A percentile compares a stretch with the other conserved stretches of the same genome.
These are phyloP conservation scores for Arion vulgaris DNA, from an alignment of 1,140 invertebrate species.

Conservation along the genomic window DNA sequence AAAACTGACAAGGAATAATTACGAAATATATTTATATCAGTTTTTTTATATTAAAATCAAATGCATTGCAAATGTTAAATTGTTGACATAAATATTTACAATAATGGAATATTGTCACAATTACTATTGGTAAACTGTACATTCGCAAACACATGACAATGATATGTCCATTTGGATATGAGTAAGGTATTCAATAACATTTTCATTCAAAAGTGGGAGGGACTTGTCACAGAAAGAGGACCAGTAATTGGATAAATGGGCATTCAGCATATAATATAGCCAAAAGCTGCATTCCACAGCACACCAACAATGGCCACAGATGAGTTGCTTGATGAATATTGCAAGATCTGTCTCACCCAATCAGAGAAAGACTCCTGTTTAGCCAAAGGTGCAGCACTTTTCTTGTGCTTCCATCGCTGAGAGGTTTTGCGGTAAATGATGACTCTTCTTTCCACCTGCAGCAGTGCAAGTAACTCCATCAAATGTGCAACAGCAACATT, in stretches of 20 bases:
- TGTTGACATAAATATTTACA: not conserved
- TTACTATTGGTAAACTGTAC: not conserved
- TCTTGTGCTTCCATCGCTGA: slow-evolving; percentile 41
- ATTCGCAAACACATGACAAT: not conserved
- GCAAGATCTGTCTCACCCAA: slow-evolving; percentile 51
- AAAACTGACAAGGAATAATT: too few species aligned
- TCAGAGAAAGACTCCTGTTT: slow-evolving; percentile 71
- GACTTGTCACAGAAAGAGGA: not conserved
- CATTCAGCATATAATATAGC: not conserved
- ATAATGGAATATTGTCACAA: not conserved
- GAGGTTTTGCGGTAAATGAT: slow-evolving; percentile 43
- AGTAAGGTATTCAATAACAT: not conserved
- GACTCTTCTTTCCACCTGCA: slow-evolving; percentile 38
- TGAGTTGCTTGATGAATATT: not conserved
- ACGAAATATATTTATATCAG: too few species aligned
- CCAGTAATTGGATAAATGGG: not conserved
- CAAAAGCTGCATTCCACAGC: slow-evolving; percentile 6
- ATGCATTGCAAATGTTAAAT: too few species aligned
- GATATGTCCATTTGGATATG: not conserved
- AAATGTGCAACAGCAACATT: slow-evolving; percentile 4
- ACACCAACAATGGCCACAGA: slow-evolving; percentile 9
- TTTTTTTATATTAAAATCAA: too few species aligned
- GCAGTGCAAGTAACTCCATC: slow-evolving; percentile 33
- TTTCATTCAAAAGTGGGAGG: too few species aligned
- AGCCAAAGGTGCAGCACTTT: slow-evolving; percentile 62